A percentile compares a stretch with the other conserved stretches of the same genome.
Conservation (phyloP, 35 echinoderm and acorn worm genomes). For the Lytechinus variegatus region DNA sequence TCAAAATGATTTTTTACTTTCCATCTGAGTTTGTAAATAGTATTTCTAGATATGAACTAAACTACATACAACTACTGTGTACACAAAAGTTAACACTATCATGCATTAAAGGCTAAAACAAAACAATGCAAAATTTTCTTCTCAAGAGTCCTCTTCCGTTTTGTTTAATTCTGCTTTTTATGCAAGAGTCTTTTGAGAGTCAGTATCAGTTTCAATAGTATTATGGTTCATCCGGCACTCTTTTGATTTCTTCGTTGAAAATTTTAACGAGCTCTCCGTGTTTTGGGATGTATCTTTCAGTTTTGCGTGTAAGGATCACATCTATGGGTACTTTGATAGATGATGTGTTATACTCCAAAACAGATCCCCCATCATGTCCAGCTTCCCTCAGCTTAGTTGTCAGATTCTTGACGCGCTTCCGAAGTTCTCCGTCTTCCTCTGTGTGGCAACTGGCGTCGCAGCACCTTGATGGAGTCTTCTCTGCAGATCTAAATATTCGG, state of each 20-base stretch:
- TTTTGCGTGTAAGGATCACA: not conserved
- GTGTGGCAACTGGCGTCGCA: not conserved
- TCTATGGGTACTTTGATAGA: not conserved
- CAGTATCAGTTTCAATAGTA: no score
- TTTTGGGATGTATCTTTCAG: not conserved
- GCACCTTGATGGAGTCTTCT: not conserved
- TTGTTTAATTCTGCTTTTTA: not conserved
- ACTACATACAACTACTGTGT: no score
- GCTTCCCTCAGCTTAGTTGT: not conserved
- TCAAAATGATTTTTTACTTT: no score
- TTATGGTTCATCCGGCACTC: not conserved
- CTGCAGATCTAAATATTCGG: not conserved
- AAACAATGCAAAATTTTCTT: not conserved
- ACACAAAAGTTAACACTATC: no score
- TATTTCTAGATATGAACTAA: no score
- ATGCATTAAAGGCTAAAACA: not conserved
- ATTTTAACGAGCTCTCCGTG: not conserved
- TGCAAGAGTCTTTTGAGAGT: no score
- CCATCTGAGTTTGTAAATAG: no score
- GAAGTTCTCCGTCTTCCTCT: not conserved
- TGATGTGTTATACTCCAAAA: not conserved
- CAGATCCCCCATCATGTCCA: not conserved
- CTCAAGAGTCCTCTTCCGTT: not conserved
- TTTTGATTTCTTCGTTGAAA: not conserved
- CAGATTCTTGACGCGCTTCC: not conserved